These are phyloP conservation scores for Phasia obesa DNA, from an alignment of 2,888 invertebrate genomes.

Conservation along the genomic window DNA sequence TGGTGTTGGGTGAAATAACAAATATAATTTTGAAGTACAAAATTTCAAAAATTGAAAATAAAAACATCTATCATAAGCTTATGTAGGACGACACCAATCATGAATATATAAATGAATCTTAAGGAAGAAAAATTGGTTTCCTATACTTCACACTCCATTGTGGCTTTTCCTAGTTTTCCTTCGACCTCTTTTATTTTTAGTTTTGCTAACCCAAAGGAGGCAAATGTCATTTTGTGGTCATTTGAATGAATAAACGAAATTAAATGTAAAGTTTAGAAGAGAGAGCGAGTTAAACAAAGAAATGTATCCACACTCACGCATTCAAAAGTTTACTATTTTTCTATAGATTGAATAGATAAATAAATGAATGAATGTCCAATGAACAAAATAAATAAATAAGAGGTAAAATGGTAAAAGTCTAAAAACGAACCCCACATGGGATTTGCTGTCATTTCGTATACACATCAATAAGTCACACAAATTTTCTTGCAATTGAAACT, in stretches of 20 bases:
- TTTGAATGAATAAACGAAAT: constrained; percentile 81
- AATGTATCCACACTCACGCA: constrained; percentile 16
- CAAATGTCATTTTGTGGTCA: constrained; percentile 81
- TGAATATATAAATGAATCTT: constrained; percentile 10
- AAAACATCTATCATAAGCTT: constrained; percentile 79
- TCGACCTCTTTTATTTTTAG: constrained; percentile 9
- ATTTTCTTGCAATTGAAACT: constrained; percentile 60
- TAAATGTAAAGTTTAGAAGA: constrained; percentile 75
- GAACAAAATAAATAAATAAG: constrained; percentile 19
- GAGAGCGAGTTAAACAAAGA: constrained; percentile 45
- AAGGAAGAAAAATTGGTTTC: constrained; percentile 46
- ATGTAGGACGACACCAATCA: constrained; percentile 54
- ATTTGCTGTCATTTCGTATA: constrained; percentile 76
- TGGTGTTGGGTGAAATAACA: background rate
- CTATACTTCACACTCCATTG: constrained; percentile 22
- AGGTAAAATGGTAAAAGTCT: constrained; percentile 16
- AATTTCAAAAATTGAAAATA: constrained; percentile 76
- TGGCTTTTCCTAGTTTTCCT: background rate
- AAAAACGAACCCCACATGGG: constrained; percentile 75
- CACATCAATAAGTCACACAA: constrained; percentile 74
- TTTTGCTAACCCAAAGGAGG: constrained; percentile 67
- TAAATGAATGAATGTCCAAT: constrained; percentile 59
- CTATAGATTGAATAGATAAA: constrained; percentile 52
- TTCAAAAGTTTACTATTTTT: constrained; percentile 26
- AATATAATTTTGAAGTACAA: constrained; percentile 68